phyloP scores from a whole-genome alignment of 2,888 invertebrate species.

The Netelia fuscicornis region DNA sequence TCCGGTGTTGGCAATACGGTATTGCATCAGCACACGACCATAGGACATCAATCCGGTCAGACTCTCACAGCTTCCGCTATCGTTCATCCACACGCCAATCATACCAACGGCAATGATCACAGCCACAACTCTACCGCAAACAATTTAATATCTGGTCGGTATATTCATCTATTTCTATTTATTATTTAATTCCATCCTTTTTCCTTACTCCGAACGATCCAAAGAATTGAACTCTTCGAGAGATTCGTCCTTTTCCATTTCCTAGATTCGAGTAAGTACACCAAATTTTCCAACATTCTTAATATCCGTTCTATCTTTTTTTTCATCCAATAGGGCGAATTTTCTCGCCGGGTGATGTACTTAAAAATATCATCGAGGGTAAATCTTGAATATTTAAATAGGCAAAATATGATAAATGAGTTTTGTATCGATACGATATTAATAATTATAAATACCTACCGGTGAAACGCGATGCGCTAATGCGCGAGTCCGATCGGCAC shows the following conservation, averaged over 20 bases:
- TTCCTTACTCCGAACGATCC: background rate
- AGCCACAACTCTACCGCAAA: constrained; percentile 78
- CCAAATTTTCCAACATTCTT: too few species aligned
- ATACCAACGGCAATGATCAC: constrained; percentile 78
- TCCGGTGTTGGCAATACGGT: constrained; percentile 60
- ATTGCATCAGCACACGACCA: constrained; percentile 73
- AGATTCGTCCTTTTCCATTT: background rate
- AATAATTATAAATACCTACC: too few species aligned
- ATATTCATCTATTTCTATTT: constrained; percentile 42
- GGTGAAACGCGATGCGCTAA: too few species aligned
- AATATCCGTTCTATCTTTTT: too few species aligned
- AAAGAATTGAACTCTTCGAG: constrained; percentile 2
- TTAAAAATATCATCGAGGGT: too few species aligned
- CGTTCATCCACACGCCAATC: constrained; percentile 83
- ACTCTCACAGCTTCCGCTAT: constrained; percentile 82
- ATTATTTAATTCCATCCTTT: background rate
- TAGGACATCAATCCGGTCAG: constrained; percentile 80
- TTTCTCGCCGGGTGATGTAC: too few species aligned
- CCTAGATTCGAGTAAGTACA: too few species aligned
- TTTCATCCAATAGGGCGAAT: too few species aligned
- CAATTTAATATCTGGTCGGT: constrained; percentile 82
- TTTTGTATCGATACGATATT: too few species aligned
- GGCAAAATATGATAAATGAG: too few species aligned
- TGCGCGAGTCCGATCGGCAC: too few species aligned
- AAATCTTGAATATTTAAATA: too few species aligned